Conservation (phyloP, 2,888 invertebrate species). For the Aspidiotus rigidus region DNA sequence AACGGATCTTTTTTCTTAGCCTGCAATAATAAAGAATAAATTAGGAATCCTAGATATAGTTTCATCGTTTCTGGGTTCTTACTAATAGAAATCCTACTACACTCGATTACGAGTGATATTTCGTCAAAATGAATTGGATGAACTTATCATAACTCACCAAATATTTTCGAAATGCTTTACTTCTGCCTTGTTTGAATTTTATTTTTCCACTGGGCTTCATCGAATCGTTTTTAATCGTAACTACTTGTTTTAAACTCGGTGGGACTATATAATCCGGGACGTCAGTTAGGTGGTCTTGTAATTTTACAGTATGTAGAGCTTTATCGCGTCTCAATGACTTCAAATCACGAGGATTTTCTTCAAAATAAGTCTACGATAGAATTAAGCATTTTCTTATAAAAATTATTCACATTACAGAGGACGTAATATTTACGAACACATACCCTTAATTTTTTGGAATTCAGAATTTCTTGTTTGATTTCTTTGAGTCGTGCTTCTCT, state of each 20-base stretch:
- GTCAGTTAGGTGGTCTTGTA: conserved; percentile 75
- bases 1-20: conserved; percentile 59
- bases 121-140: conserved; percentile 6
- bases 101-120: conserved; percentile 11
- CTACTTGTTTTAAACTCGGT: conserved; percentile 53
- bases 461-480: conserved; percentile 86
- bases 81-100: neutral
- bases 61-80: neutral
- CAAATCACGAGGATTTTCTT: conserved; percentile 80
- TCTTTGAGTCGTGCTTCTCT: conserved; percentile 90
- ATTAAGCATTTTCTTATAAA: neutral
- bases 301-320: conserved; percentile 71
- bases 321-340: conserved; percentile 76
- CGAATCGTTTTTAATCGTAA: conserved; percentile 27
- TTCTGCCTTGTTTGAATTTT: conserved; percentile 34
- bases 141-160: conserved; percentile 37
- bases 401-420: neutral
- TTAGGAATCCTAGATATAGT: too few species aligned
- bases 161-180: conserved; percentile 38
- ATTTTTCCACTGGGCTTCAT: conserved; percentile 34
- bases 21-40: conserved; percentile 44
- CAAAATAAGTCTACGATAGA: conserved; percentile 69
- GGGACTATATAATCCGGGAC: conserved; percentile 90
- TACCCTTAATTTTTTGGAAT: conserved; percentile 80
- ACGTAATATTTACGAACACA: conserved; percentile 11